phyloP scores from a whole-genome alignment of 1,140 invertebrate genomes.

The Triops longicaudatus region DNA sequence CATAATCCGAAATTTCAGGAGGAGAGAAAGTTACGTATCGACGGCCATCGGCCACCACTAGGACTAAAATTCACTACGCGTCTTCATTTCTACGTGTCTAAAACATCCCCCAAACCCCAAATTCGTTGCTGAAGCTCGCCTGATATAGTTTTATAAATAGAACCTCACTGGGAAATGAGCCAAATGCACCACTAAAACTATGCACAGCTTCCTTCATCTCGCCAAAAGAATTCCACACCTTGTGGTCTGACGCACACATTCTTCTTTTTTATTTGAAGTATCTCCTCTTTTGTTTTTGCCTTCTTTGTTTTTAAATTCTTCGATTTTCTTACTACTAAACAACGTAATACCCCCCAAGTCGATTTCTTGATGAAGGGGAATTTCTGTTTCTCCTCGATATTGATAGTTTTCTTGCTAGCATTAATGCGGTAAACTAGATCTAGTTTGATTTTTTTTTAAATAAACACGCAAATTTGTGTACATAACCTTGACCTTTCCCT shows the following conservation, averaged over 20 bases:
- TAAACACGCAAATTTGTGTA: too few relatives aligned
- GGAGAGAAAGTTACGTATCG: background rate
- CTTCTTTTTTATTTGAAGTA: background rate
- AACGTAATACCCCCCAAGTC: too few relatives aligned
- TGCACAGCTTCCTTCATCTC: background rate
- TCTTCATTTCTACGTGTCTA: background rate
- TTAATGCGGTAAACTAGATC: too few relatives aligned
- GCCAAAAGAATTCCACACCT: background rate
- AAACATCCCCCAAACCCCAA: background rate
- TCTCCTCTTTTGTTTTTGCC: background rate
- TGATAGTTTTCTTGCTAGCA: too few relatives aligned
- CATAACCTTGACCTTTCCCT: too few relatives aligned
- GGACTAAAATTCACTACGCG: background rate
- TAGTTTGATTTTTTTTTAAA: too few relatives aligned
- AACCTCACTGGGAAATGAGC: background rate
- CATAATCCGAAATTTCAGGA: background rate
- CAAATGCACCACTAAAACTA: background rate
- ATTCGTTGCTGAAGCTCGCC: background rate
- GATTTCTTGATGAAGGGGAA: too few relatives aligned
- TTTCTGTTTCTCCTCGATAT: too few relatives aligned
- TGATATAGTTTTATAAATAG: background rate
- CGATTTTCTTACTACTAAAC: too few relatives aligned
- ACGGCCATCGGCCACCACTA: conserved; percentile 4
- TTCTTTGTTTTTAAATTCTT: too few relatives aligned
- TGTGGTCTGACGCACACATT: background rate